Evolutionary conservation across 2,888 invertebrate genomes (phyloP).

Genomic region (Hyles lineata): DNA sequence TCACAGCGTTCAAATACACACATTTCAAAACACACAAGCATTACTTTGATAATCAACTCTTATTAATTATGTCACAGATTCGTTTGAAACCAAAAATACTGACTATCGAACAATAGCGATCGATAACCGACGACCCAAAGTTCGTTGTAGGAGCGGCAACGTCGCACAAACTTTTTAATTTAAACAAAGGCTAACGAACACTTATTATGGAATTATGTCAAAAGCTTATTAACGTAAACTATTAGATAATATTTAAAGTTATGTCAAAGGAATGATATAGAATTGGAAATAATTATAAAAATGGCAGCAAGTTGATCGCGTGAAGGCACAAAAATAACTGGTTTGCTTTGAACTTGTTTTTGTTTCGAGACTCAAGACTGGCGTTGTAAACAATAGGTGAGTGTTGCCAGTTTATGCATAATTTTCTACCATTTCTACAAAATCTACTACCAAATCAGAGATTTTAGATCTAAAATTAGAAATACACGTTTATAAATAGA

Average conservation of each 20-base stretch:
- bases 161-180: slow-evolving; percentile 60
- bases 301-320: slow-evolving; percentile 40
- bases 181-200: slow-evolving; percentile 62
- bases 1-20: slow-evolving; percentile 71
- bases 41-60: slow-evolving; percentile 56
- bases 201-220: slow-evolving; percentile 31
- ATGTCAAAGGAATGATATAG: slow-evolving; percentile 25
- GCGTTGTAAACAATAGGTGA: slow-evolving; percentile 69
- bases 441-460: slow-evolving; percentile 1
- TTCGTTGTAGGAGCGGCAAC: slow-evolving; percentile 71
- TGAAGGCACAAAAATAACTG: slow-evolving; percentile 58
- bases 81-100: slow-evolving; percentile 36
- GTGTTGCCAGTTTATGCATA: slow-evolving; percentile 53
- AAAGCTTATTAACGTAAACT: slow-evolving; percentile 4
- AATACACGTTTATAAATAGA: too few relatives aligned
- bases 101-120: slow-evolving; percentile 27
- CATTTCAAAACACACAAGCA: slow-evolving; percentile 76
- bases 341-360: slow-evolving; percentile 63
- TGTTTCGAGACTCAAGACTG: slow-evolving; percentile 52
- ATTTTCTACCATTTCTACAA: slow-evolving; percentile 42
- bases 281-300: slow-evolving; percentile 15
- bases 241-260: slow-evolving; percentile 6
- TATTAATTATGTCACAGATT: slow-evolving; percentile 40
- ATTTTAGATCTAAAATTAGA: background rate
- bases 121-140: slow-evolving; percentile 48